phyloP scores from a whole-genome alignment of 2,888 invertebrate genomes.

The Linnaemya vulpina region DNA sequence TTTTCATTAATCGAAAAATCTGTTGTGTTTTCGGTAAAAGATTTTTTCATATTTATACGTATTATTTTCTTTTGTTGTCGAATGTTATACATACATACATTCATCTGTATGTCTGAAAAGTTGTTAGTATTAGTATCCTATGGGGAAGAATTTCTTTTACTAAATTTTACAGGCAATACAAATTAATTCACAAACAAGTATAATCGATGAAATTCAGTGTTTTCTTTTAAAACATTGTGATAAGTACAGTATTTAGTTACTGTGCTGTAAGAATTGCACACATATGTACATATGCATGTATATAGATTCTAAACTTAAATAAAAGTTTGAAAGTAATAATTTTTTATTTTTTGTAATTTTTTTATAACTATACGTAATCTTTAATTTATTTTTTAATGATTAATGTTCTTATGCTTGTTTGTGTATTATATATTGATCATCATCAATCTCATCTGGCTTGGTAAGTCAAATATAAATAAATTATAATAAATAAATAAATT shows the following conservation, averaged over 20 bases:
- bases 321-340: neutral
- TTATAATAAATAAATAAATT: constrained; percentile 9
- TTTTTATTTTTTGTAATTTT: neutral
- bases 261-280: neutral
- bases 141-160: constrained; percentile 49
- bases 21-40: constrained; percentile 46
- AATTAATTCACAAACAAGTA: constrained; percentile 51
- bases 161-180: constrained; percentile 32
- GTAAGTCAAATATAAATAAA: constrained; percentile 45
- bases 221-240: neutral
- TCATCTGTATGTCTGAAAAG: constrained; percentile 19
- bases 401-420: constrained; percentile 43
- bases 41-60: constrained; percentile 27
- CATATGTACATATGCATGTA: too few relatives aligned
- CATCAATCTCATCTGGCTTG: constrained; percentile 38
- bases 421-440: constrained; percentile 32
- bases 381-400: too few relatives aligned
- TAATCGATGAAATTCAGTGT: neutral
- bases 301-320: neutral
- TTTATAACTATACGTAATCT: too few relatives aligned
- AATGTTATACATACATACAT: constrained; percentile 1
- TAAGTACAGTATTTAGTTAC: neutral
- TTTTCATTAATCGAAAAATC: constrained; percentile 68
- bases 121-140: constrained; percentile 7
- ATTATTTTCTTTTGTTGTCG: constrained; percentile 46